Evolutionary conservation across 1,140 invertebrate genomes (phyloP).

Genomic region (Eulimnadia texana): DNA sequence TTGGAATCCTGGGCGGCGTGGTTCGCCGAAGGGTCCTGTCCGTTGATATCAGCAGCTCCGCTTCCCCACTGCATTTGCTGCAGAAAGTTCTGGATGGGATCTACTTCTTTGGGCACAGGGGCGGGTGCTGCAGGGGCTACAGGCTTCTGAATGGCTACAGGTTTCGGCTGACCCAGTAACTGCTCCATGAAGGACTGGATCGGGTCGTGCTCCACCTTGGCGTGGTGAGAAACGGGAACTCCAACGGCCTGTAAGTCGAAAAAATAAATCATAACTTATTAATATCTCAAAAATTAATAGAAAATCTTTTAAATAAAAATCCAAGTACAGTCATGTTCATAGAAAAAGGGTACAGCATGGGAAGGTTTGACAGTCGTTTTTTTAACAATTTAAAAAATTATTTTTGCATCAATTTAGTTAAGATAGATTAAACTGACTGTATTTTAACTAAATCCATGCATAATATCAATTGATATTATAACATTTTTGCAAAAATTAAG

Average conservation of each 20-base stretch:
- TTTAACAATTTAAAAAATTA: too few species aligned
- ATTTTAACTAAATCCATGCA: too few species aligned
- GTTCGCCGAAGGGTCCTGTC: not conserved
- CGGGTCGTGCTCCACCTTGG: not conserved
- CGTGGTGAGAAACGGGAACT: not conserved
- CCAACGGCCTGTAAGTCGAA: not conserved
- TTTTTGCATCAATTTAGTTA: too few species aligned
- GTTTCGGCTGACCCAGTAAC: constrained; percentile 15
- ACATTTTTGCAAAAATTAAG: too few species aligned
- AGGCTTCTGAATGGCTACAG: not conserved
- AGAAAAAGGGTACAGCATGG: too few species aligned
- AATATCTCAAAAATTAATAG: not conserved
- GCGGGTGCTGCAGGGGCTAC: constrained; percentile 16
- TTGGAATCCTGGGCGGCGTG: constrained; percentile 2
- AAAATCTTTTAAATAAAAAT: too few species aligned
- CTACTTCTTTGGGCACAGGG: constrained; percentile 21
- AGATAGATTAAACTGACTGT: too few species aligned
- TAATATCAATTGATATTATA: too few species aligned
- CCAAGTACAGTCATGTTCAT: too few species aligned
- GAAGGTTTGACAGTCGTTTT: too few species aligned
- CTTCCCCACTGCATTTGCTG: constrained; percentile 34
- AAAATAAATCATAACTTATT: not conserved
- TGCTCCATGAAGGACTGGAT: constrained; percentile 13
- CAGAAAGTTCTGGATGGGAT: constrained; percentile 37
- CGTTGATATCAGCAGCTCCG: not conserved